A percentile compares a stretch with the other conserved stretches of the same genome.
These are phyloP conservation scores for Fulmarus glacialis DNA, from an alignment of 2,113 vertebrate species.

Conservation along the genomic window DNA sequence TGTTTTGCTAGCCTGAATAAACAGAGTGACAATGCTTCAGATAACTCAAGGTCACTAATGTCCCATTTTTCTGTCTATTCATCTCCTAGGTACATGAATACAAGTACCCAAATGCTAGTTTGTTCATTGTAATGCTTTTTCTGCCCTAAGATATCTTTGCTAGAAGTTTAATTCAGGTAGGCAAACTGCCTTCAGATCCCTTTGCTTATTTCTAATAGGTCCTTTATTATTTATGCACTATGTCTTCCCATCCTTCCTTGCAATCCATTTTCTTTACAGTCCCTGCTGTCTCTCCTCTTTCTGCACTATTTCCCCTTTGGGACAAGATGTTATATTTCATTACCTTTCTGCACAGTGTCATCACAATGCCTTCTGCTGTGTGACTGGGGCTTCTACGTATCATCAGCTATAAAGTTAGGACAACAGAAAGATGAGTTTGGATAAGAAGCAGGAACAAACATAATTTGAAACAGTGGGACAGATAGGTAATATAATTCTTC, in stretches of 20 bases:
- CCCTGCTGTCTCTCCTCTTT: background rate
- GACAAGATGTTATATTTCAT: background rate
- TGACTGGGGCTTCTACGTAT: background rate
- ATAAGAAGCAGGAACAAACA: conserved; percentile 41
- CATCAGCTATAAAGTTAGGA: background rate
- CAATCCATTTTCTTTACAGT: background rate
- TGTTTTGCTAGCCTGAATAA: conserved; percentile 46
- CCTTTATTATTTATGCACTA: background rate
- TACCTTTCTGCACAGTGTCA: background rate
- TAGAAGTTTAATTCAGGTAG: background rate
- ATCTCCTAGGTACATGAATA: background rate
- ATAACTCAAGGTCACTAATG: conserved; percentile 21
- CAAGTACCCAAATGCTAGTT: background rate
- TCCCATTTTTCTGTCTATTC: background rate
- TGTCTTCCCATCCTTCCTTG: background rate
- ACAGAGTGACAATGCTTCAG: conserved; percentile 21
- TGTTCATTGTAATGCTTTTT: background rate
- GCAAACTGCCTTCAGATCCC: background rate
- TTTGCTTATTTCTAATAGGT: background rate
- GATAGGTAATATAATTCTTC: background rate
- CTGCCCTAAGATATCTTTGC: background rate
- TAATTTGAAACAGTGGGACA: background rate
- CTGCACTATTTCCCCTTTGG: background rate
- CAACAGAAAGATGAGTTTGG: conserved; percentile 14
- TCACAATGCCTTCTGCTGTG: background rate